These are phyloP conservation scores for Porites australiensis DNA, from an alignment of 64 coral and sea anemone genomes.

Conservation along the genomic window DNA sequence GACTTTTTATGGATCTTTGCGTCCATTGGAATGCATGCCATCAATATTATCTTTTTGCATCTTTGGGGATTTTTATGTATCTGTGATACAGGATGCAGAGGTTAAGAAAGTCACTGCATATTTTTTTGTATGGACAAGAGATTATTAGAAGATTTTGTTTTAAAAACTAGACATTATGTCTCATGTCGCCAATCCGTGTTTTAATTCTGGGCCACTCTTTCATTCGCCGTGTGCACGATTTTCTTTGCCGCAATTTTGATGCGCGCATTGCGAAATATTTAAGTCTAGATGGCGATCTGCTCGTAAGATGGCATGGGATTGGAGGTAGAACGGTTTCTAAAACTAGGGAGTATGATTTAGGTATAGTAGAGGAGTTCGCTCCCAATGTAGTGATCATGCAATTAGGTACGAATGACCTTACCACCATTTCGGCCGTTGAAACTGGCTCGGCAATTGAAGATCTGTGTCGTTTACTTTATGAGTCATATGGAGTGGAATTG, in stretches of 20 bases:
- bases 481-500: neutral
- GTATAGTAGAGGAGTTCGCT: neutral
- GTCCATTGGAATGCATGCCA: too few species aligned
- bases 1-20: too few species aligned
- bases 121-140: too few species aligned
- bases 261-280: neutral
- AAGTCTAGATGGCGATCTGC: neutral
- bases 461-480: neutral
- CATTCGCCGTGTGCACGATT: neutral
- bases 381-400: neutral
- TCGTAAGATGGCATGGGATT: constrained; percentile 26
- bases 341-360: neutral
- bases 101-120: too few species aligned
- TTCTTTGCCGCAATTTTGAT: neutral
- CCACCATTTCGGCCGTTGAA: neutral
- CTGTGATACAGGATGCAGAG: too few species aligned
- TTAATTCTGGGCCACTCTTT: too few species aligned
- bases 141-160: too few species aligned
- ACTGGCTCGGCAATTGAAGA: neutral
- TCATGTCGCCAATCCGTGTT: too few species aligned
- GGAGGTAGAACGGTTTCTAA: constrained; percentile 7
- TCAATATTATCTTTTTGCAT: too few species aligned
- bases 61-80: too few species aligned
- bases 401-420: constrained; percentile 25
- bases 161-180: too few species aligned